A percentile compares a stretch with the other conserved stretches of the same genome.
These are phyloP conservation scores for Eptesicus fuscus DNA, from an alignment of 2,113 vertebrate genomes.

Conservation along the genomic window DNA sequence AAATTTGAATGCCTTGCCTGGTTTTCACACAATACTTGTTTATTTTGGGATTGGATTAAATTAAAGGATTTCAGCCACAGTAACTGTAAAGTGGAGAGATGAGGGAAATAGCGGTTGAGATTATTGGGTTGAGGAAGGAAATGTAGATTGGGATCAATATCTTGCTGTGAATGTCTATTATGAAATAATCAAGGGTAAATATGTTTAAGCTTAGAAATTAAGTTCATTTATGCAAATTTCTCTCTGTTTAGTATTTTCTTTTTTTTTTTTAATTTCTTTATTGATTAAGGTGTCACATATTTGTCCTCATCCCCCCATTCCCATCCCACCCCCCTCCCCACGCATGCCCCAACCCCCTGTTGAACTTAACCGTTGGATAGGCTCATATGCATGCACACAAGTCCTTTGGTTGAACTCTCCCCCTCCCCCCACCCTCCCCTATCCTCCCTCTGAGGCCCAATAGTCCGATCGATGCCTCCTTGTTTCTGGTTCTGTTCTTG, in stretches of 20 bases:
- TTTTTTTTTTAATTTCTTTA: no score
- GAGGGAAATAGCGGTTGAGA: neutral
- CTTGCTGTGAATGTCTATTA: neutral
- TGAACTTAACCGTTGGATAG: no score
- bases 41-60: neutral
- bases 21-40: neutral
- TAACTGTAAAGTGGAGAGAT: neutral
- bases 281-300: no score
- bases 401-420: no score
- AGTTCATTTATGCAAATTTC: constrained; percentile 18
- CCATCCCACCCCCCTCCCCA: no score
- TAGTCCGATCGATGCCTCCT: no score
- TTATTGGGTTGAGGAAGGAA: neutral
- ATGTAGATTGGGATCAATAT: neutral
- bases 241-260: neutral
- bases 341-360: no score
- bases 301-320: no score
- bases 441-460: no score
- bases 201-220: neutral
- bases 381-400: no score
- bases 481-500: no score
- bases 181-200: neutral
- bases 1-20: neutral
- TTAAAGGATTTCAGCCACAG: neutral
- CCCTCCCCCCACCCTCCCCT: no score